These are phyloP conservation scores for Caenorhabditis sinica DNA, from an alignment of 2,888 invertebrate species.

Conservation along the genomic window DNA sequence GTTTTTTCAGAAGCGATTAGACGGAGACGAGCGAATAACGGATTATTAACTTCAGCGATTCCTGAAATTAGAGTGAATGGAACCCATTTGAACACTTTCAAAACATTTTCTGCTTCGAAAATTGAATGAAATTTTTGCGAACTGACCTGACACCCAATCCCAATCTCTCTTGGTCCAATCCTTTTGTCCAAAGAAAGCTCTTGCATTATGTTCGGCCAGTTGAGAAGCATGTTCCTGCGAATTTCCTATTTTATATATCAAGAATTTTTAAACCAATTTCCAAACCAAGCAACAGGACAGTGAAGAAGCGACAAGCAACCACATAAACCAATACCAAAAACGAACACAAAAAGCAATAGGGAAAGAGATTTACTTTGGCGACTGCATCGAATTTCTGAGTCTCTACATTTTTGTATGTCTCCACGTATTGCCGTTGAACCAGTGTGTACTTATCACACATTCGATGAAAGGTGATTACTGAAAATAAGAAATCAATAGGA, in stretches of 20 bases:
- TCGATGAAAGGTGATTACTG: constrained; percentile 76
- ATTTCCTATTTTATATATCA: neutral
- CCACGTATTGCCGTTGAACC: constrained; percentile 78
- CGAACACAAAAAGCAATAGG: constrained; percentile 34
- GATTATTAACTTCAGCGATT: constrained; percentile 74
- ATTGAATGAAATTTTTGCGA: neutral
- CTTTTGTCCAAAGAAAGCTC: constrained; percentile 76
- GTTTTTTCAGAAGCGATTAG: constrained; percentile 75
- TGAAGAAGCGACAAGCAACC: constrained; percentile 19
- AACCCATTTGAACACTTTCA: too few relatives aligned
- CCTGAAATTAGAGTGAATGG: constrained; percentile 41
- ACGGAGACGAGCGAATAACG: constrained; percentile 74
- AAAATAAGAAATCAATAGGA: neutral
- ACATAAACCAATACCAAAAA: neutral
- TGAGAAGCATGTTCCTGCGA: constrained; percentile 75
- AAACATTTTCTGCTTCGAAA: neutral
- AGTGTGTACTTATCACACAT: constrained; percentile 81
- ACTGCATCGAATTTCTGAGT: constrained; percentile 76
- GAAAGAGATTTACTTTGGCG: constrained; percentile 71
- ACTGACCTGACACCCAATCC: constrained; percentile 77
- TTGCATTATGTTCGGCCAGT: constrained; percentile 76
- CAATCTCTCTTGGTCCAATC: constrained; percentile 80
- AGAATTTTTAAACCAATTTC: neutral
- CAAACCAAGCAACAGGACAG: constrained; percentile 11
- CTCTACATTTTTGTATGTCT: constrained; percentile 78